phyloP scores from a whole-genome alignment of 2,797 vertebrate species.

The Menidia menidia region DNA sequence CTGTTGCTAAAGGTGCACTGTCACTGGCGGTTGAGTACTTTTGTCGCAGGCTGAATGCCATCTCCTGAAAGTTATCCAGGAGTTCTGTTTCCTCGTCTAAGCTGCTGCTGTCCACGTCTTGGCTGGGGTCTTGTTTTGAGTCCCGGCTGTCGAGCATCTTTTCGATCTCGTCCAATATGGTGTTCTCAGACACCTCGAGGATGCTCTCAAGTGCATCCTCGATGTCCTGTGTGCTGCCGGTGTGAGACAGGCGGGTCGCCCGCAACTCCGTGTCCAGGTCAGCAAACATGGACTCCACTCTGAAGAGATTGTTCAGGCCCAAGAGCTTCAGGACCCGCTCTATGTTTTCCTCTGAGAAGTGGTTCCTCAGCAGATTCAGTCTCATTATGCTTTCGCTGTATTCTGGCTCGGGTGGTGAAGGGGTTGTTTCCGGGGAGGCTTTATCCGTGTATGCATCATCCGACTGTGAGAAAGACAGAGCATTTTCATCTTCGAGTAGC shows the following conservation, averaged over 20 bases:
- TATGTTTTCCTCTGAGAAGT: slow-evolving; percentile 84
- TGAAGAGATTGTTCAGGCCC: slow-evolving; percentile 79
- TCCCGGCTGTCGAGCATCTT: slow-evolving; percentile 84
- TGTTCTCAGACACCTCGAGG: slow-evolving; percentile 87
- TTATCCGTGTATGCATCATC: slow-evolving; percentile 18
- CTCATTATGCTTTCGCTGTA: slow-evolving; percentile 78
- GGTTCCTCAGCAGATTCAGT: slow-evolving; percentile 83
- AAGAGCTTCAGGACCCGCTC: slow-evolving; percentile 84
- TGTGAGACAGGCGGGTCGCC: slow-evolving; percentile 69
- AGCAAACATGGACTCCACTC: slow-evolving; percentile 88
- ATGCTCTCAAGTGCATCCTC: slow-evolving; percentile 88
- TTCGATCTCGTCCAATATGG: slow-evolving; percentile 88
- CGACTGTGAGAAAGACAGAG: slow-evolving; percentile 58
- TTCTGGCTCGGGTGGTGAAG: slow-evolving; percentile 55
- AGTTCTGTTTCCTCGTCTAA: slow-evolving; percentile 87
- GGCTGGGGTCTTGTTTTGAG: slow-evolving; percentile 55
- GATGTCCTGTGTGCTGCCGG: slow-evolving; percentile 65
- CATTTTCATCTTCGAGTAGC: slow-evolving; percentile 95
- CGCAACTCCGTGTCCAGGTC: slow-evolving; percentile 87
- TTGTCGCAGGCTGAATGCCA: slow-evolving; percentile 90
- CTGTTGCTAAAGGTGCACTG: slow-evolving; percentile 73
- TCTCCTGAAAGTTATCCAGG: slow-evolving; percentile 92
- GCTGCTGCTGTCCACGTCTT: slow-evolving; percentile 65
- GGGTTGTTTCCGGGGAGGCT: slow-evolving; percentile 12
- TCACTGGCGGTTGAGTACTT: slow-evolving; percentile 85